Evolutionary conservation across 2,888 invertebrate genomes (phyloP), one percentile per base, ranked within the genome.

Genomic region (Nudaria mundana): DNA sequence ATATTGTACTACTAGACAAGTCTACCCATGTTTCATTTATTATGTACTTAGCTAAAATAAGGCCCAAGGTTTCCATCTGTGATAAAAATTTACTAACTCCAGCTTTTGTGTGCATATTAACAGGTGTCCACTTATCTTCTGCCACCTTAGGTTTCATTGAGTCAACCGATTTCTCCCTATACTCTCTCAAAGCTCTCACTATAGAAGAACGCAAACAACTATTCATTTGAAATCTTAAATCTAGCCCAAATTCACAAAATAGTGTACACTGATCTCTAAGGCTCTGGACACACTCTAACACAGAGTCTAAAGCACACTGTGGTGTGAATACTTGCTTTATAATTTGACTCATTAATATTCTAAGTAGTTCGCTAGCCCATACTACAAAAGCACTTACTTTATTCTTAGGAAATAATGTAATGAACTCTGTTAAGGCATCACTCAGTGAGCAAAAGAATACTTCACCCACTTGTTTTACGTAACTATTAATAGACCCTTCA

Each of bases 171-270:
- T 96, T 96, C 53, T 95, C 95, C 56, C 93, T 92, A 30, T 94
- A 92, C 60, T 96, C 96, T 56, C 91, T 91, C 43, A 98, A 84
- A 13, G 94, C 93, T 78, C 93, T 92, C 28, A 92, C 92, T 33
- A 97, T 87, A 0, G 96, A 94, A 7, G 91, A 91, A 48, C 96
- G 91, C 43, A 99, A 84, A 48, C 96, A 92, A 14, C 95, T 95
- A 71, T 98, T 96, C 60, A 99, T 90, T 72, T 97, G 95, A 78
- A 97, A 98, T 51, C 95, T 93, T 42, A 99, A 89, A 85, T 99
- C 98, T 61, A 99, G 90, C 1, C 98, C 98, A 59, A 92, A 87
- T 63, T 92, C 88, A 67, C 90, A 92, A 67, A 90, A 82, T 58
- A 87, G 63, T 46, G 57, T 67, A 56, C 95, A 95, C 64, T 95